Percentiles rank a stretch among this genome's conserved stretches.
These are phyloP conservation scores for Mionectes macconnelli DNA, from an alignment of 2,113 vertebrate genomes.

Conservation along the genomic window DNA sequence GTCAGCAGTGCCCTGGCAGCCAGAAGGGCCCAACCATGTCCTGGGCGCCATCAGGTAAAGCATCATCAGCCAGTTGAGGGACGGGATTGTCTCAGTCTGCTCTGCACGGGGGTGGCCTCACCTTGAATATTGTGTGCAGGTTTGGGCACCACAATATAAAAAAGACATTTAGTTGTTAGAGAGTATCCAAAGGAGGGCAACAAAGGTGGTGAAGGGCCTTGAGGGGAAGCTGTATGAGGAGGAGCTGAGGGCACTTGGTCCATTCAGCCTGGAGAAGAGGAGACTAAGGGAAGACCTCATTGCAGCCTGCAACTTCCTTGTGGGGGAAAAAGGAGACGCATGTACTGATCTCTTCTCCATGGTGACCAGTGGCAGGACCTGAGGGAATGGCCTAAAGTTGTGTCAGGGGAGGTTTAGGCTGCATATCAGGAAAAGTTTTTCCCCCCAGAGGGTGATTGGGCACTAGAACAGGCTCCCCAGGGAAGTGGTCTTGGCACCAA, in stretches of 20 bases:
- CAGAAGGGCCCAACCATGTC: neutral
- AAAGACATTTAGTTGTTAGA: neutral
- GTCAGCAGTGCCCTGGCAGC: neutral
- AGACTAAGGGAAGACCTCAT: neutral
- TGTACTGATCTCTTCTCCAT: neutral
- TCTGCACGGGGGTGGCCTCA: neutral
- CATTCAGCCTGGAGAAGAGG: neutral
- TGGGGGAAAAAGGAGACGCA: neutral
- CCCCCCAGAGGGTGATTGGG: neutral
- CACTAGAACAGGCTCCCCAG: neutral
- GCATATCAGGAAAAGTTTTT: neutral
- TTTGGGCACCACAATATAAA: neutral
- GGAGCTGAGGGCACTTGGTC: neutral
- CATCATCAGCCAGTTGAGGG: neutral
- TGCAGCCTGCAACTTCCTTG: neutral
- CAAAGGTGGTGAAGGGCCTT: neutral
- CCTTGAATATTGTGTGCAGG: neutral
- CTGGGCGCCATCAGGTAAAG: neutral
- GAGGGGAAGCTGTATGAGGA: neutral
- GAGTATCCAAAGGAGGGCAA: neutral
- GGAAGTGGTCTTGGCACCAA: neutral
- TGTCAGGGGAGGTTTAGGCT: neutral
- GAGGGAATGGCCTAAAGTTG: neutral
- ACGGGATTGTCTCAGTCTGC: neutral
- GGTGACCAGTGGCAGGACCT: neutral